Conservation (phyloP, 2,113 vertebrate species). For the Thermophis baileyi region DNA sequence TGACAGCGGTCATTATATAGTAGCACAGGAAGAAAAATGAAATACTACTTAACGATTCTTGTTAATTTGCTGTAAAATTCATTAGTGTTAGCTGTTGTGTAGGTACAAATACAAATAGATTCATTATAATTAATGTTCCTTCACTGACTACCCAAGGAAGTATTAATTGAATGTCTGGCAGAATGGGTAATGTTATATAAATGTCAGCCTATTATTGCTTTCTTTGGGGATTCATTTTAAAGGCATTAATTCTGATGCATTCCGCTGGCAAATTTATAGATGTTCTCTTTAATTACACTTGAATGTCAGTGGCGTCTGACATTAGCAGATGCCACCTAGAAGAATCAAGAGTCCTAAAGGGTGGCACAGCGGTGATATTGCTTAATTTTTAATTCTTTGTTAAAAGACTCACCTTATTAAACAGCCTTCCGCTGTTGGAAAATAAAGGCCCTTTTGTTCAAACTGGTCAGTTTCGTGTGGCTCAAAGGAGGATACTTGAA, state of each 20-base stretch:
- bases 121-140: constrained; percentile 40
- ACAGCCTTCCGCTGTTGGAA: background rate
- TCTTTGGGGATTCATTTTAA: constrained; percentile 60
- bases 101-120: constrained; percentile 33
- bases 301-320: background rate
- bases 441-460: background rate
- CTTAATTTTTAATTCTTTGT: background rate
- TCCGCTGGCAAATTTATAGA: constrained; percentile 14
- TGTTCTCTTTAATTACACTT: constrained; percentile 8
- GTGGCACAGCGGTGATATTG: background rate
- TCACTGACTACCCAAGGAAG: constrained; percentile 35
- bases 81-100: constrained; percentile 4
- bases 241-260: constrained; percentile 38
- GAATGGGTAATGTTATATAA: constrained; percentile 51
- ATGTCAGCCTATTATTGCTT: constrained; percentile 53
- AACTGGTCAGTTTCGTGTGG: background rate
- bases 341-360: background rate
- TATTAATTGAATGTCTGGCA: constrained; percentile 54
- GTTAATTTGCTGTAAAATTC: constrained; percentile 5
- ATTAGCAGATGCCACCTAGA: background rate
- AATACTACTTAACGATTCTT: background rate
- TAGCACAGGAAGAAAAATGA: background rate
- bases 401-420: background rate
- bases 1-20: background rate
- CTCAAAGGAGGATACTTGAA: background rate